These are phyloP conservation scores for Netelia fuscicornis DNA, from an alignment of 2,888 invertebrate genomes.

Conservation along the genomic window DNA sequence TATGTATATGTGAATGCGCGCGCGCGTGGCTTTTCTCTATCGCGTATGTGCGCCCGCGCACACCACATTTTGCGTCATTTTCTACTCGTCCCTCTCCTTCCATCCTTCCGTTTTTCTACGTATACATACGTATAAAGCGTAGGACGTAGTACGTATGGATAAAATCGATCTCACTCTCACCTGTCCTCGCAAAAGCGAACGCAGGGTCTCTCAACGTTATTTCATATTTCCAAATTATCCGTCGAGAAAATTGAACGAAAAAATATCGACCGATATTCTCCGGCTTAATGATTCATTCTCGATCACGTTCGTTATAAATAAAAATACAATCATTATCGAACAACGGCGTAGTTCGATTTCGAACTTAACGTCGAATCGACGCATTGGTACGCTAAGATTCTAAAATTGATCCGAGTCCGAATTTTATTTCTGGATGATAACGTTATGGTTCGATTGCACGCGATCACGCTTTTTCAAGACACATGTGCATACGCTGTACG, in stretches of 20 bases:
- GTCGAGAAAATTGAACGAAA: neutral
- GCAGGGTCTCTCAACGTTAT: constrained; percentile 47
- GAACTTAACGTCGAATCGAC: too few species aligned
- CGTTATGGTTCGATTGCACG: constrained; percentile 36
- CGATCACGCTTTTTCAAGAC: constrained; percentile 20
- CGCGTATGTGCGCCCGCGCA: constrained; percentile 65
- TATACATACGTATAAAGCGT: neutral
- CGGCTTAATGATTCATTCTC: neutral
- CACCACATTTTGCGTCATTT: constrained; percentile 61
- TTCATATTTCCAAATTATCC: constrained; percentile 26
- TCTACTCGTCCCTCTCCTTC: constrained; percentile 31
- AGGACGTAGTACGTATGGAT: constrained; percentile 49
- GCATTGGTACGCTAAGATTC: neutral
- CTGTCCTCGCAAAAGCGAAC: constrained; percentile 44
- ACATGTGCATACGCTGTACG: neutral
- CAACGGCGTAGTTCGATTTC: too few species aligned
- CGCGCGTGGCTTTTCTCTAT: constrained; percentile 42
- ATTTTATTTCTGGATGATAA: constrained; percentile 41
- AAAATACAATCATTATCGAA: too few species aligned
- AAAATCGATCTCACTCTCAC: constrained; percentile 62
- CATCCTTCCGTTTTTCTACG: constrained; percentile 1
- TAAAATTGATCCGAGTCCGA: neutral
- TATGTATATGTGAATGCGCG: constrained; percentile 5
- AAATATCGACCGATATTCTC: constrained; percentile 7
- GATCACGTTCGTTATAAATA: too few species aligned